Evolutionary conservation across 2,797 vertebrate genomes (phyloP).

Genomic region (Anisognathus igniventris): DNA sequence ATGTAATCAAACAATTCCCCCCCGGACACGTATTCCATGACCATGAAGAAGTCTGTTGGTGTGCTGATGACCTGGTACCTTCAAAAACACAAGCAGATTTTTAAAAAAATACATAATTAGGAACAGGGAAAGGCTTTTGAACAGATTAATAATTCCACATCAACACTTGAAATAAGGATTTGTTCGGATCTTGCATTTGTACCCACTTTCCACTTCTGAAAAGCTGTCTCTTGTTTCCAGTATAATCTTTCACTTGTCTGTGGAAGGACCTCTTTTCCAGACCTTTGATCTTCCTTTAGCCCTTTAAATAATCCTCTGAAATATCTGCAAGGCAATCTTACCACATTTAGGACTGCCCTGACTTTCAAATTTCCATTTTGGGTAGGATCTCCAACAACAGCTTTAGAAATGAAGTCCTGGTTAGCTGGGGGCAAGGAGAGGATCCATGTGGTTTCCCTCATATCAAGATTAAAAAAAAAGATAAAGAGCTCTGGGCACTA

Average conservation of each 20-base stretch:
- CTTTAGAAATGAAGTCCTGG: background rate
- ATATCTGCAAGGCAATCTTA: conserved; percentile 3
- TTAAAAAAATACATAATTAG: background rate
- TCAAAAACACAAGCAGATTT: conserved; percentile 18
- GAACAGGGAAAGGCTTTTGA: background rate
- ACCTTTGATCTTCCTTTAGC: background rate
- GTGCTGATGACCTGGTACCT: conserved; percentile 99
- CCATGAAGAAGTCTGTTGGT: conserved; percentile 98
- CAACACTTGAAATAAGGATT: background rate
- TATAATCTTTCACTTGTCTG: background rate
- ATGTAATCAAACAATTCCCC: conserved; percentile 98
- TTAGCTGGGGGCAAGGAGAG: background rate
- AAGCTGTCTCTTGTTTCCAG: background rate
- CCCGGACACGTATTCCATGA: conserved; percentile 97
- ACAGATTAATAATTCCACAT: background rate
- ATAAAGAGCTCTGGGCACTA: background rate
- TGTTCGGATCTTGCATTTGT: background rate
- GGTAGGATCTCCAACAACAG: background rate
- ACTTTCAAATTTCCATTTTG: conserved; percentile 6
- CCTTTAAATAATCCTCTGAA: conserved; percentile 3
- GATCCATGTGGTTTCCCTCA: background rate
- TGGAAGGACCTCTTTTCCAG: background rate
- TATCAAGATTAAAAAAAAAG: background rate
- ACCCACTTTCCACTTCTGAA: background rate
- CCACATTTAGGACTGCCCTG: background rate